Evolutionary conservation across 2,888 invertebrate species (phyloP), one percentile per base, ranked within the genome.

Genomic region (Carabus problematicus): DNA sequence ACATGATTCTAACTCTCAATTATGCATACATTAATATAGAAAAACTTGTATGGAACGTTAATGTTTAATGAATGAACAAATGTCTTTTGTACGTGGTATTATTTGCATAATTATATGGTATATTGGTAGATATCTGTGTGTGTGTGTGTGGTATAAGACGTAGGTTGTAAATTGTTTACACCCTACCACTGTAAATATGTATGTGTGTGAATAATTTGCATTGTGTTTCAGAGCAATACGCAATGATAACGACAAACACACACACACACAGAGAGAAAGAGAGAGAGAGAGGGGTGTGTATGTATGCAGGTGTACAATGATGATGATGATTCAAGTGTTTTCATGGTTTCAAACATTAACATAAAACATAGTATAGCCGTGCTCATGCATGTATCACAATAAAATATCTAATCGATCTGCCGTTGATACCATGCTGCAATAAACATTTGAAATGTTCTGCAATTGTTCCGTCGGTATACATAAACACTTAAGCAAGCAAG

Each of bases 61-160:
- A 52, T 52, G 52, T 52, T 52, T 52, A 52, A 52, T 52, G 52
- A 52, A 52, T 52, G 52, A 52, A 52, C 52, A 52, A 52, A 52
- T 29, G 29, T 52, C 52, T 52, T 52, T 52, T 52, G 45, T 52
- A 12, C 19, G 19, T 52, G 52, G 19, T 16, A 19, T 4, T 18
- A 52, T 52, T 52, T 8, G 16, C 16, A 52, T 52, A 52, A 52
- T 52, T 52, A 52, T 52, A 52, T 8, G 16, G 52, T 52, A 49
- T 49, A 52, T 18, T 52, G 52, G 16, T 52, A 49, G 8, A 14
- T 47, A 14, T n/a, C 11, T 47, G 49, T n/a, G n/a, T n/a, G n/a
- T 49, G 4, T 52, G 8, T 4, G 52, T 52, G 52, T 52, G 52
- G 52, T 52, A 12, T 52, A 52, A 1, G 19, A 52, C 8, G 19